phyloP scores from a whole-genome alignment of 2,113 vertebrate species.

The Ondatra zibethicus region DNA sequence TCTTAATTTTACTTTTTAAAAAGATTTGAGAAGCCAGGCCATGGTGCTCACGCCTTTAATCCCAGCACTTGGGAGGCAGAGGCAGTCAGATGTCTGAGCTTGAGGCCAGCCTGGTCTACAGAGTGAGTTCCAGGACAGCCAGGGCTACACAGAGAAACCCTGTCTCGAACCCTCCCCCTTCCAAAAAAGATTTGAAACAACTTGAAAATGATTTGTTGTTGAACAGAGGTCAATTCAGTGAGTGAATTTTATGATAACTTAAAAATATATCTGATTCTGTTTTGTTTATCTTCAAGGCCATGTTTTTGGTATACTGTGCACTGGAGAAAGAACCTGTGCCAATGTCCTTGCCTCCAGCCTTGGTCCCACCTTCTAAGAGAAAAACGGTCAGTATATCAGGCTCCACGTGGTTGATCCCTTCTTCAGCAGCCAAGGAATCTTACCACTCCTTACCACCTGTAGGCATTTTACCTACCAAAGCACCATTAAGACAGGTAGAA shows the following conservation, averaged over 20 bases:
- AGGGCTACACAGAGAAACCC: no score
- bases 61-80: no score
- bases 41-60: not conserved
- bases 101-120: no score
- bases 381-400: conserved; percentile 90
- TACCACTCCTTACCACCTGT: conserved; percentile 89
- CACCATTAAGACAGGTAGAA: conserved; percentile 84
- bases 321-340: conserved; percentile 97
- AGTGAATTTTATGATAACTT: conserved; percentile 21
- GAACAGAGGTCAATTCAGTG: not conserved
- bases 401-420: conserved; percentile 89
- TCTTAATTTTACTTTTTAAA: not conserved
- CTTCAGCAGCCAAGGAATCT: conserved; percentile 91
- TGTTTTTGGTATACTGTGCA: conserved; percentile 99
- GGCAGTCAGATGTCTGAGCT: no score
- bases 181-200: conserved; percentile 24
- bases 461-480: conserved; percentile 90
- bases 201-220: conserved; percentile 55
- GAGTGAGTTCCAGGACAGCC: no score
- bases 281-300: conserved; percentile 90
- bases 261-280: conserved; percentile 52
- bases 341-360: conserved; percentile 94
- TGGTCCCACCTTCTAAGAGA: conserved; percentile 97
- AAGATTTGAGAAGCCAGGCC: not conserved
- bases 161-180: not conserved